phyloP scores from a whole-genome alignment of 2,113 vertebrate genomes.

The Thymallus thymallus region DNA sequence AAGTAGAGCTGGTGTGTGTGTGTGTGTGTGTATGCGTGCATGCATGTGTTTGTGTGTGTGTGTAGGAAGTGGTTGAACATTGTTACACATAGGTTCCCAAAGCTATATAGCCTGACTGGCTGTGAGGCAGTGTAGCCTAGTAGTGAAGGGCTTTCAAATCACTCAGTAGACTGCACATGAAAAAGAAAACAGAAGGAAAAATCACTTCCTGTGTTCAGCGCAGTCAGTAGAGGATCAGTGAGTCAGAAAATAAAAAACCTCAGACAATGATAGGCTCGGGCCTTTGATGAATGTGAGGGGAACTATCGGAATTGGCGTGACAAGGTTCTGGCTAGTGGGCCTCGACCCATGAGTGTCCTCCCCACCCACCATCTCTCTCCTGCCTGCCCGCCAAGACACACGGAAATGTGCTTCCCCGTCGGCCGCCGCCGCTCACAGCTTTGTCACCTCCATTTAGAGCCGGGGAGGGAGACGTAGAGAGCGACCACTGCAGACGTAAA shows the following conservation, averaged over 20 bases:
- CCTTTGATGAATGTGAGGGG: conserved; percentile 65
- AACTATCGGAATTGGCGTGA: conserved; percentile 51
- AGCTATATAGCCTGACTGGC: conserved; percentile 29
- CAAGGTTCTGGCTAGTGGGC: conserved; percentile 3
- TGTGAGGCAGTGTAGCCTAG: background rate
- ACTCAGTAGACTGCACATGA: conserved; percentile 13
- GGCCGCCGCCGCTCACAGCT: conserved; percentile 24
- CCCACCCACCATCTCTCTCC: too few species aligned
- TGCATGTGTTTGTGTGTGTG: conserved; percentile 7
- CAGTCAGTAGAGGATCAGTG: conserved; percentile 42
- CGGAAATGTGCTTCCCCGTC: conserved; percentile 23
- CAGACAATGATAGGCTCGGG: conserved; percentile 50
- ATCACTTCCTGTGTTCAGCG: conserved; percentile 30
- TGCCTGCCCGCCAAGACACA: conserved; percentile 2
- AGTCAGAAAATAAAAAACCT: conserved; percentile 56
- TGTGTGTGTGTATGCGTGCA: background rate
- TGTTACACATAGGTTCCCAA: conserved; percentile 21
- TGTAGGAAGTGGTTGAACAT: background rate
- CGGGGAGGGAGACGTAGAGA: conserved; percentile 16
- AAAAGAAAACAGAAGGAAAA: conserved; percentile 30
- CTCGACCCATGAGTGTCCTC: conserved; percentile 8
- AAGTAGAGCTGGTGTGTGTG: background rate
- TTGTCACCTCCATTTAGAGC: conserved; percentile 43
- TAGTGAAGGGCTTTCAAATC: conserved; percentile 39
- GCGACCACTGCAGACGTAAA: conserved; percentile 21